Evolutionary conservation across 1,140 invertebrate genomes (phyloP), one percentile per base, ranked within the genome.

Genomic region (Drosophila busckii): DNA sequence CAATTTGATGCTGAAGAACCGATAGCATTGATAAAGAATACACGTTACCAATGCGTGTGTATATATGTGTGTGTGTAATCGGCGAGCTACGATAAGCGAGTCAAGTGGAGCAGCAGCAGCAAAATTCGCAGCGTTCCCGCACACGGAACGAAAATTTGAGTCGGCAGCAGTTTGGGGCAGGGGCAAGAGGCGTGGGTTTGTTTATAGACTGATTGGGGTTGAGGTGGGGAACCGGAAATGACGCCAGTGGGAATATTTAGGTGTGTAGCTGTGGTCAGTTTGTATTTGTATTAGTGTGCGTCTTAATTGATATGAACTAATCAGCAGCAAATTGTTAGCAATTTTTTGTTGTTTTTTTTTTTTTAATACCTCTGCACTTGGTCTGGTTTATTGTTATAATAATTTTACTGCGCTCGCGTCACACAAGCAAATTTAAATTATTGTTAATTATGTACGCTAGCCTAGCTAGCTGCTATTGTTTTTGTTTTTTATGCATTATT

Each of bases 1-100:
- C 75, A 82, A 82, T 82, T 82, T 66, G 75, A 80, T 80, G 75
- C 66, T 22, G 25, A 26, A 32, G 29, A n/a, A 22, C 22, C 42
- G 73, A 82, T 80, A 76, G 31, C 12, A 62, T 37, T 73, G 69
- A 73, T 73, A 78, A 68, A 32, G 37, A 28, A 38, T 20, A 22
- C 23, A 40, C 55, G 38, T 38, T 55, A 19, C 25, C 46, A 26
- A 13, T 19, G 9, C 22, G 7, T 41, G 7, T 38, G 26, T 40
- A 28, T 48, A 16, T 61, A 32, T 53, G 12, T 37, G 40, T 59
- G 35, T 48, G 28, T 55, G 45, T 58, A 75, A 75, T 75, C 65
- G 32, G 38, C 53, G 22, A 69, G 49, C 59, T 45, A 42, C 37
- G 70, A 76, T 76, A 76, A 70, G 59, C 42, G 19, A 40, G 41